Conservation (phyloP, 2,797 vertebrate species). For the Petrocephalus schoutedeni region DNA sequence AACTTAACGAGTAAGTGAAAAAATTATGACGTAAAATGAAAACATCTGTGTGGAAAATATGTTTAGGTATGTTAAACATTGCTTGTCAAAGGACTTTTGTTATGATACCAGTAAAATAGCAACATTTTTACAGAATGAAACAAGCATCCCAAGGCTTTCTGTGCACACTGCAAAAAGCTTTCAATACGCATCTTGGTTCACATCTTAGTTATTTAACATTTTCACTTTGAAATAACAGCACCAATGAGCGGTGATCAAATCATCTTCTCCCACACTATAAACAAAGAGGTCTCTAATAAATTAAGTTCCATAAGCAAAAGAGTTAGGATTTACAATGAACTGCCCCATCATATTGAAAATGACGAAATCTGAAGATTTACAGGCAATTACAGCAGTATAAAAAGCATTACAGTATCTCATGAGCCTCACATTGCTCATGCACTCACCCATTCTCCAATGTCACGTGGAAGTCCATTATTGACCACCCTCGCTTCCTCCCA, state of each 20-base stretch:
- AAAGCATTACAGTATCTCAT: neutral
- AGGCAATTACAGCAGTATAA: neutral
- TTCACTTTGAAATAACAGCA: neutral
- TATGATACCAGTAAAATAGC: neutral
- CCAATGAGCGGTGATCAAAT: neutral
- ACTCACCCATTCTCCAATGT: conserved; percentile 82
- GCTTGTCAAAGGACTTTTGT: neutral
- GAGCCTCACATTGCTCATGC: neutral
- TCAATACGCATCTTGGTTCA: neutral
- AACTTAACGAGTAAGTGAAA: neutral
- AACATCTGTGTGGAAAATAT: neutral
- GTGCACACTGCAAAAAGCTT: neutral
- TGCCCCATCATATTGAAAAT: neutral
- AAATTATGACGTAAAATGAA: no score
- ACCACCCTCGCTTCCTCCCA: conserved; percentile 75
- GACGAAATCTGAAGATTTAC: neutral
- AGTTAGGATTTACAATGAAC: neutral
- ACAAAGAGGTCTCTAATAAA: neutral
- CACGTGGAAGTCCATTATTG: conserved; percentile 53
- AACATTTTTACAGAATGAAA: neutral
- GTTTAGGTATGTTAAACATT: neutral
- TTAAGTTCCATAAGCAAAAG: neutral
- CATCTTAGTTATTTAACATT: neutral
- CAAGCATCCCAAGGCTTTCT: neutral
- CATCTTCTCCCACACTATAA: neutral